Percentiles rank a stretch among this genome's conserved stretches.
Evolutionary conservation across 2,113 vertebrate species (phyloP).

Genomic region (Carassius auratus): DNA sequence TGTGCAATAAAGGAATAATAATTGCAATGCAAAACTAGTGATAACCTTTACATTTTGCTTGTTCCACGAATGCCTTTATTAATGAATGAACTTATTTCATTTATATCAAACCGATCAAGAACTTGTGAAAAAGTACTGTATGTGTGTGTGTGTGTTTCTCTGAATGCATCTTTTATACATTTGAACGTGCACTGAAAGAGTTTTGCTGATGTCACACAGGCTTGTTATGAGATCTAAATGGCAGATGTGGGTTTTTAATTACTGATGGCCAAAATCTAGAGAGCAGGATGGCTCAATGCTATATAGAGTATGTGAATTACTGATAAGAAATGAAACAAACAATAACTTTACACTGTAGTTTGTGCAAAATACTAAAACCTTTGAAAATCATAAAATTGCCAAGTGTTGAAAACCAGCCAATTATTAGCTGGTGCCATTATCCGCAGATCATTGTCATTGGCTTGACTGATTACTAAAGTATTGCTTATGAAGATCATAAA

Average conservation of each 20-base stretch:
- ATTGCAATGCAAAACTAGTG: not conserved
- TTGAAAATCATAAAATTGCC: not conserved
- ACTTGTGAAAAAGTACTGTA: no score
- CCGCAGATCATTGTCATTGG: not conserved
- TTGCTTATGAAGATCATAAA: not conserved
- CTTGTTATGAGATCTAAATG: not conserved
- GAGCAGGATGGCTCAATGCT: not conserved
- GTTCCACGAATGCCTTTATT: not conserved
- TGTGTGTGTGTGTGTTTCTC: not conserved
- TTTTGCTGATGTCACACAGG: not conserved
- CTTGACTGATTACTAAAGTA: not conserved
- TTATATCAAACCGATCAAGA: no score
- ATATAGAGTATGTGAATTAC: not conserved
- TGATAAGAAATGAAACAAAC: not conserved
- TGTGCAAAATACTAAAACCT: not conserved
- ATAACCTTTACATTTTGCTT: not conserved
- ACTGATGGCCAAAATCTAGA: not conserved
- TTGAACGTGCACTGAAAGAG: constrained; percentile 18
- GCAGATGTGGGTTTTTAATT: not conserved
- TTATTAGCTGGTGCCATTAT: not conserved
- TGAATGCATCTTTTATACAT: not conserved
- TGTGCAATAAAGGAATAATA: constrained; percentile 7
- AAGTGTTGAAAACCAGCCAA: not conserved
- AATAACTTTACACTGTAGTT: not conserved
- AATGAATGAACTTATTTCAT: no score